Evolutionary conservation across 2,113 vertebrate species (phyloP).

Genomic region (Atractosteus spatula): DNA sequence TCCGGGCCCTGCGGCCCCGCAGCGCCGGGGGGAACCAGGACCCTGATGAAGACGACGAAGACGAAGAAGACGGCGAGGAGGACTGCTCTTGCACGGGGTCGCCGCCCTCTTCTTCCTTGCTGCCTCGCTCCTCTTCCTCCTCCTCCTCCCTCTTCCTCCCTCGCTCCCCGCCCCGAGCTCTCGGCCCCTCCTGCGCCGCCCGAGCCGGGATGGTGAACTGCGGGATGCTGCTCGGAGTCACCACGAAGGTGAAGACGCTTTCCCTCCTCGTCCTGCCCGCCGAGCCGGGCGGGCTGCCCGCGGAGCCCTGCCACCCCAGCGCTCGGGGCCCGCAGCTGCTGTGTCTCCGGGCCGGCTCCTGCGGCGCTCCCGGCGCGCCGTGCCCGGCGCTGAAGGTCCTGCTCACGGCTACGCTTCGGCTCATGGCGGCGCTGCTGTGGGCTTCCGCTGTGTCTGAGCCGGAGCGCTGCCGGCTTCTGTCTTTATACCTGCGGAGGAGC

Average conservation of each 20-base stretch:
- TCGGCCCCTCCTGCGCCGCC: conserved; percentile 23
- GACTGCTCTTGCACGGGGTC: conserved; percentile 5
- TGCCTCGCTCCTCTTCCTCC: conserved; percentile 15
- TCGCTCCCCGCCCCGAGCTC: background rate
- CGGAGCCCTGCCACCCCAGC: conserved; percentile 47
- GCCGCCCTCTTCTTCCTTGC: conserved; percentile 8
- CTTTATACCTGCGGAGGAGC: background rate
- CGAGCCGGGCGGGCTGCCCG: conserved; percentile 41
- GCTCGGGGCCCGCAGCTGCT: conserved; percentile 53
- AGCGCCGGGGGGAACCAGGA: background rate
- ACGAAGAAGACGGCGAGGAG: conserved; percentile 28
- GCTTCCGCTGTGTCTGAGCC: background rate
- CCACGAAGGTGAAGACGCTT: conserved; percentile 48
- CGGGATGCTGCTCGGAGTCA: conserved; percentile 65
- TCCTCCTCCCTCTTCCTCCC: conserved; percentile 18
- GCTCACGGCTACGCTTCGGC: conserved; percentile 40
- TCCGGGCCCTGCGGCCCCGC: conserved; percentile 3
- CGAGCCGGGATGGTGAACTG: conserved; percentile 69
- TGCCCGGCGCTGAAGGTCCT: conserved; percentile 53
- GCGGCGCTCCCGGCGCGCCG: conserved; percentile 14
- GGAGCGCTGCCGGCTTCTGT: background rate
- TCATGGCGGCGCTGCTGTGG: conserved; percentile 29
- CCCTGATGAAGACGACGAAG: conserved; percentile 30
- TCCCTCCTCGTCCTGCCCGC: conserved; percentile 49
- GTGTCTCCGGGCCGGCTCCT: conserved; percentile 34